phyloP scores from a whole-genome alignment of 37 sponge, comb jelly and placozoan genomes.

The Mnemiopsis leidyi region DNA sequence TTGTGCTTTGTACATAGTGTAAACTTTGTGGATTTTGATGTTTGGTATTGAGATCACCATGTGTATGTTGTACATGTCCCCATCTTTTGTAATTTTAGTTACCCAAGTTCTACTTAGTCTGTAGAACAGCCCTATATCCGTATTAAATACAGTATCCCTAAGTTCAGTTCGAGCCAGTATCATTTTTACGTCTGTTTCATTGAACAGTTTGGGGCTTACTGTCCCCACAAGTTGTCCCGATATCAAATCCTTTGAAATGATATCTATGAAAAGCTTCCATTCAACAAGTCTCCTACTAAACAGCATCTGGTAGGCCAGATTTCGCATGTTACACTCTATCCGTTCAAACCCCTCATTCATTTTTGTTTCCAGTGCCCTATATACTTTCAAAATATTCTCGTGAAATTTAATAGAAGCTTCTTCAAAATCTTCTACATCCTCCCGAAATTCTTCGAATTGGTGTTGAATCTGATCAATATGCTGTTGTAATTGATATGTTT shows the following conservation, averaged over 20 bases:
- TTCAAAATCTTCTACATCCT: slow-evolving; percentile 16
- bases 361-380: slow-evolving; percentile 15
- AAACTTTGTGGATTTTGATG: background rate
- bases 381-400: slow-evolving; percentile 31
- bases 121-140: slow-evolving; percentile 14
- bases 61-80: slow-evolving; percentile 39
- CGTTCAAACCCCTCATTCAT: background rate
- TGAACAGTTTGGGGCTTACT: background rate
- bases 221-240: slow-evolving; percentile 39
- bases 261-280: background rate
- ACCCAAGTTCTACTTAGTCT: slow-evolving; percentile 17
- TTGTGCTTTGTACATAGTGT: slow-evolving; percentile 26
- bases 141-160: slow-evolving; percentile 8
- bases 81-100: slow-evolving; percentile 1
- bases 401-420: background rate
- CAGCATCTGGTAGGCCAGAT: slow-evolving; percentile 45
- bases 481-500: slow-evolving; percentile 31
- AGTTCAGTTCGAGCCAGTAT: slow-evolving; percentile 5
- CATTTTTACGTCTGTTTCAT: slow-evolving; percentile 40
- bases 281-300: background rate
- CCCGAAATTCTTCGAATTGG: slow-evolving; percentile 23
- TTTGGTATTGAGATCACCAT: slow-evolving; percentile 23
- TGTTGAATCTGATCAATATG: slow-evolving; percentile 39
- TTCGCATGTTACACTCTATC: background rate
- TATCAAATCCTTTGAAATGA: slow-evolving; percentile 20